These are phyloP conservation scores for Epinephelus coioides DNA, from an alignment of 2,797 vertebrate species.

Conservation along the genomic window DNA sequence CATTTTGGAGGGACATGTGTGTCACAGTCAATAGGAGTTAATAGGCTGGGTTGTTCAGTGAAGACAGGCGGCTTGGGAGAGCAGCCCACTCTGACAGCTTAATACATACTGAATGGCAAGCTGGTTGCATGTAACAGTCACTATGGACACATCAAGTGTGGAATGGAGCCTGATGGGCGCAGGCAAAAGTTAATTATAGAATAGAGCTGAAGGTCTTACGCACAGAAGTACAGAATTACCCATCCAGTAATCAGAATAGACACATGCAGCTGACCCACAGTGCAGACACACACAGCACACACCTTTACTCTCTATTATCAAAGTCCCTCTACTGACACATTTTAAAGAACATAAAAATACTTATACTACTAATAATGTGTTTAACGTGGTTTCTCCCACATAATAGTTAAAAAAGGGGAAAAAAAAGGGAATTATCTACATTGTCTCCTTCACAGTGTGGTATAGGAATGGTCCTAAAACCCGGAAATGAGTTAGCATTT, in stretches of 20 bases:
- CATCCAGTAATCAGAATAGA: constrained; percentile 79
- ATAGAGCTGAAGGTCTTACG: constrained; percentile 82
- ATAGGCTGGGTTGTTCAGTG: constrained; percentile 94
- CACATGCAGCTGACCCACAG: constrained; percentile 59
- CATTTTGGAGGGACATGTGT: constrained; percentile 99
- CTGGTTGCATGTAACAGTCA: constrained; percentile 79
- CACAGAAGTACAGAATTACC: constrained; percentile 79
- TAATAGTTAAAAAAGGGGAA: too few species aligned
- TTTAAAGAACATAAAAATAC: too few species aligned
- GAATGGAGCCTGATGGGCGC: constrained; percentile 81
- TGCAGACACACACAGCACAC: constrained; percentile 16
- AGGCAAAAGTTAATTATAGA: constrained; percentile 87
- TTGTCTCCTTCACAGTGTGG: too few species aligned
- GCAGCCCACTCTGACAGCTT: constrained; percentile 86
- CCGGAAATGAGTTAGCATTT: too few species aligned
- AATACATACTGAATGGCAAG: constrained; percentile 89
- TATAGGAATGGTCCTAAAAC: too few species aligned
- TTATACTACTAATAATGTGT: too few species aligned
- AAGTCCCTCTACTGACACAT: too few species aligned
- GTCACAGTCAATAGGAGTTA: constrained; percentile 99
- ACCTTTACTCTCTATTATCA: constrained; percentile 39
- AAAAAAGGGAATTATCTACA: too few species aligned
- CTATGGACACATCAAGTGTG: constrained; percentile 81
- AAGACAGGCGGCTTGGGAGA: constrained; percentile 90
- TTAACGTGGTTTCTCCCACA: too few species aligned